Conservation (phyloP, 2,888 invertebrate species). For the Tachina fera region DNA sequence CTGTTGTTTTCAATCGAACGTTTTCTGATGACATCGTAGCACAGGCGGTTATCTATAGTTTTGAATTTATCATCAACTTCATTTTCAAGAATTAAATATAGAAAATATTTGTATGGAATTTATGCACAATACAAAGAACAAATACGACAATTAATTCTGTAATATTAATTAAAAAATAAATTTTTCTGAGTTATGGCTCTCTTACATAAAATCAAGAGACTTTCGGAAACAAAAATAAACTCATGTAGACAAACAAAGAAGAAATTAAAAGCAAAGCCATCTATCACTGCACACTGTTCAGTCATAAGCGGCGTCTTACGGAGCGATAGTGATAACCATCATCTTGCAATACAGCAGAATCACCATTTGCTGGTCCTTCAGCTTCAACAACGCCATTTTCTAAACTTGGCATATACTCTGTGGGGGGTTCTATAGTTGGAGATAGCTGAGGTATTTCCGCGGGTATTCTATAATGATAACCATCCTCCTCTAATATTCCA, state of each 20-base stretch:
- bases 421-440: background rate
- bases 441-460: constrained; percentile 33
- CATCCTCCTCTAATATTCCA: constrained; percentile 75
- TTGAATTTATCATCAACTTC: no score
- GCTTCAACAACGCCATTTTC: constrained; percentile 74
- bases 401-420: constrained; percentile 63
- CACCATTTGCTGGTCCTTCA: constrained; percentile 68
- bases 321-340: constrained; percentile 80
- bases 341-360: constrained; percentile 73
- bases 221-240: no score
- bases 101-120: no score
- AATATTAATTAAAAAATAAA: no score
- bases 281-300: constrained; percentile 19
- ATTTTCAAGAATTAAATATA: no score
- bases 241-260: background rate
- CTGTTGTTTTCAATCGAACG: no score
- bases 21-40: no score
- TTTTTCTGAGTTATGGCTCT: no score
- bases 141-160: no score
- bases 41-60: no score
- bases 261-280: background rate
- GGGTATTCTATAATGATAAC: constrained; percentile 79
- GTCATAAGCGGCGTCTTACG: constrained; percentile 73
- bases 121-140: no score
- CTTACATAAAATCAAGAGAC: no score